Percentiles rank a stretch among this genome's conserved stretches.
Conservation (phyloP, 2,797 vertebrate genomes). For the Emydoidea blandingii region DNA sequence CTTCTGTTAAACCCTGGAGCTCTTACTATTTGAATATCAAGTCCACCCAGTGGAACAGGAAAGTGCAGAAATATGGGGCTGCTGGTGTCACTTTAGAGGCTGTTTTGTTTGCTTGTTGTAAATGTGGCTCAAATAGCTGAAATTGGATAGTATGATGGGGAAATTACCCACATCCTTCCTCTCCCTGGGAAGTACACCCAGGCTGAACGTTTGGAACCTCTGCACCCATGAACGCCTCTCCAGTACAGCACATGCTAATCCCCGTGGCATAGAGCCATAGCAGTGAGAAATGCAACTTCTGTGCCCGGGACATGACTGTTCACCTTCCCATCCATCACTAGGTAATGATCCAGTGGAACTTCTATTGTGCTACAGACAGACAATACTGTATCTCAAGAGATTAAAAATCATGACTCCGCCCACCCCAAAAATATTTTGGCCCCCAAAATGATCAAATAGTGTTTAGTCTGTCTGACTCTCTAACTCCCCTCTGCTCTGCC, state of each 20-base stretch:
- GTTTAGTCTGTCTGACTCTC: not conserved
- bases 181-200: not conserved
- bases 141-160: not conserved
- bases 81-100: constrained; percentile 11
- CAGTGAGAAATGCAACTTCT: not conserved
- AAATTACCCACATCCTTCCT: not conserved
- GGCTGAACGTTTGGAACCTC: not conserved
- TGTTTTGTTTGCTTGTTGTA: not conserved
- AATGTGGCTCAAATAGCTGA: not conserved
- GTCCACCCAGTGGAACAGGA: not conserved
- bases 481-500: not conserved
- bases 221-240: accelerated
- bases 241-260: not conserved
- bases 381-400: not conserved
- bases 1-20: not conserved
- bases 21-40: not conserved
- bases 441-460: not conserved
- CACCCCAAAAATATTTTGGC: not conserved
- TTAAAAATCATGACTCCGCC: not conserved
- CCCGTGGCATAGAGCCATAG: not conserved
- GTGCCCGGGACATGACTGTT: not conserved
- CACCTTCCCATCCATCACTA: too few species aligned
- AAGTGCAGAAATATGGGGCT: not conserved
- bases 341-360: not conserved
- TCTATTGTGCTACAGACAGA: not conserved